phyloP scores from a whole-genome alignment of 2,888 invertebrate species.

The Athetis lepigone region DNA sequence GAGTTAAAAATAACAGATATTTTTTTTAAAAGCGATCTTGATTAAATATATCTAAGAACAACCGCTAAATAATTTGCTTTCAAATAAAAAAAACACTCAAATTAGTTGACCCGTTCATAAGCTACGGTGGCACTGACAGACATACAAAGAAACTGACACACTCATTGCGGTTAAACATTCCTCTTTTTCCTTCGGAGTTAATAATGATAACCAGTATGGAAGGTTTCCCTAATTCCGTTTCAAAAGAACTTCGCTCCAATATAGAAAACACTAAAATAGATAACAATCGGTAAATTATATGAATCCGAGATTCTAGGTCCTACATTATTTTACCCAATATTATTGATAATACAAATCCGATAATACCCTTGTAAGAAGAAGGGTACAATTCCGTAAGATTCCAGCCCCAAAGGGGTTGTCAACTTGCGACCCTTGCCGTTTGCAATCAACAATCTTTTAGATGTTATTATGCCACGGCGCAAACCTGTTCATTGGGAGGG shows the following conservation, averaged over 20 bases:
- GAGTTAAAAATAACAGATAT: too few relatives aligned
- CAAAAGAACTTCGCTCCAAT: not conserved
- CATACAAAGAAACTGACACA: too few relatives aligned
- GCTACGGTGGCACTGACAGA: too few relatives aligned
- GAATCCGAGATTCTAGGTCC: not conserved
- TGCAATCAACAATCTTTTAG: conserved; percentile 49
- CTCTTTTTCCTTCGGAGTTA: too few relatives aligned
- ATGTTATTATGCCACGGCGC: conserved; percentile 36
- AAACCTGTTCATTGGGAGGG: conserved; percentile 28
- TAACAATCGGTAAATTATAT: conserved; percentile 3
- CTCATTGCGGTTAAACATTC: too few relatives aligned
- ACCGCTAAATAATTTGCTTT: too few relatives aligned
- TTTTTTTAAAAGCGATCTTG: too few relatives aligned
- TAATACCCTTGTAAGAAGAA: conserved; percentile 29
- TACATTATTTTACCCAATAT: conserved; percentile 3
- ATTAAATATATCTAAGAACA: too few relatives aligned
- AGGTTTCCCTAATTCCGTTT: not conserved
- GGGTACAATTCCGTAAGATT: conserved; percentile 27
- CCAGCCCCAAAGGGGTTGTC: conserved; percentile 37
- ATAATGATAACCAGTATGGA: too few relatives aligned
- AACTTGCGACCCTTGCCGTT: conserved; percentile 27
- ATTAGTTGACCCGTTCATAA: too few relatives aligned
- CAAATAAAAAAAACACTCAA: too few relatives aligned
- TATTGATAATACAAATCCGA: conserved; percentile 15
- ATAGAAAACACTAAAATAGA: not conserved